Conservation (phyloP, 1,140 invertebrate genomes). For the Aphidius ervi region DNA sequence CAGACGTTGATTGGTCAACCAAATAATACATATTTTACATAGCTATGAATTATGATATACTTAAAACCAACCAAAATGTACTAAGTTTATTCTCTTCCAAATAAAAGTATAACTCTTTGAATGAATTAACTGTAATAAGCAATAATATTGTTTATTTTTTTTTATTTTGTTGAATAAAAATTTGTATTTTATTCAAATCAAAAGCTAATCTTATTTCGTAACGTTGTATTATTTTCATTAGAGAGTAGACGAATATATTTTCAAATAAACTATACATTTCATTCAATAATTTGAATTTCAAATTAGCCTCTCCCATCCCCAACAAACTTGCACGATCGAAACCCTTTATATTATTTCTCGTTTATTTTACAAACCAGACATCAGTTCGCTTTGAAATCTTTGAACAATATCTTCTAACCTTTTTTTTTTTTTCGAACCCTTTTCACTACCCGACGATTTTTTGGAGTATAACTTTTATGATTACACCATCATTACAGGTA, state of each 20-base stretch:
- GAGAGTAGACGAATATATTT: constrained; percentile 15
- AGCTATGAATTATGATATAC: too few relatives aligned
- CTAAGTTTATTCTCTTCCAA: too few relatives aligned
- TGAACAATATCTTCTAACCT: constrained; percentile 4
- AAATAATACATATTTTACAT: too few relatives aligned
- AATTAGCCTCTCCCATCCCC: constrained; percentile 9
- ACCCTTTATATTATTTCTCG: neutral
- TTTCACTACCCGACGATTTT: constrained; percentile 5
- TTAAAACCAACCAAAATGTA: too few relatives aligned
- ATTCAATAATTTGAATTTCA: constrained; percentile 28
- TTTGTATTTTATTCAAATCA: neutral
- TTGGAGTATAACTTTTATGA: constrained; percentile 32
- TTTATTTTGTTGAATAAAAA: neutral
- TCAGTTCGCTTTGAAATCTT: neutral
- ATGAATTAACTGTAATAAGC: neutral
- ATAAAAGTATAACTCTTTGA: neutral
- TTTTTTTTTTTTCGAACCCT: constrained; percentile 4
- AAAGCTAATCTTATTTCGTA: too few relatives aligned
- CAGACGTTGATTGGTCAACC: too few relatives aligned
- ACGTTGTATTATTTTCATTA: too few relatives aligned
- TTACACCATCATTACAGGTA: constrained; percentile 31
- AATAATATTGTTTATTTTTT: neutral
- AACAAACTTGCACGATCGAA: constrained; percentile 2
- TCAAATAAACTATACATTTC: constrained; percentile 25
- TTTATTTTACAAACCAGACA: too few relatives aligned